phyloP scores from a whole-genome alignment of 2,113 vertebrate genomes.

The Condylura cristata region DNA sequence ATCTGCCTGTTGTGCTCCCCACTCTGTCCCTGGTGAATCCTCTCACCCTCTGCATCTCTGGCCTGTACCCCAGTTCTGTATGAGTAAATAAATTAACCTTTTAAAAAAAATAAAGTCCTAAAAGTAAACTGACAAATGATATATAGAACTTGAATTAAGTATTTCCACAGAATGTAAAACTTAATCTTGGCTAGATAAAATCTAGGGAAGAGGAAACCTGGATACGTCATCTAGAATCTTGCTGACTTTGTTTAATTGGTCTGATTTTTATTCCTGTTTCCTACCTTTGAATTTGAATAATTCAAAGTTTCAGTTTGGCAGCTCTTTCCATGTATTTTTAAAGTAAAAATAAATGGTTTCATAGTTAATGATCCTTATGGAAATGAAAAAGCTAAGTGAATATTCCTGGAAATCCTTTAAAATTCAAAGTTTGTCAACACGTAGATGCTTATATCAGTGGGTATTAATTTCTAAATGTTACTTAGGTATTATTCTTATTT shows the following conservation, averaged over 20 bases:
- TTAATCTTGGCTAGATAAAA: slow-evolving; percentile 16
- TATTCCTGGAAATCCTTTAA: slow-evolving; percentile 31
- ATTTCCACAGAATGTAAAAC: slow-evolving; percentile 41
- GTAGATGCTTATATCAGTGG: background rate
- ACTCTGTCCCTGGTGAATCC: too few species aligned
- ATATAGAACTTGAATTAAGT: slow-evolving; percentile 9
- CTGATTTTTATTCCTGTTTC: background rate
- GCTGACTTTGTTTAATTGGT: background rate
- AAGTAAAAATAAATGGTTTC: slow-evolving; percentile 22
- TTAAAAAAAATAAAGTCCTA: background rate
- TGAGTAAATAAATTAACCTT: too few species aligned
- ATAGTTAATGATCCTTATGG: background rate
- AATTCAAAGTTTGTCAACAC: background rate
- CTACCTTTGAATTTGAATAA: slow-evolving; percentile 32
- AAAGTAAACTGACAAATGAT: background rate
- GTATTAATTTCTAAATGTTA: slow-evolving; percentile 23
- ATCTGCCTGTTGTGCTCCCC: too few species aligned
- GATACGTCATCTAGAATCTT: background rate
- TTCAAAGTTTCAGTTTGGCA: background rate
- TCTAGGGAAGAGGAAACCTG: background rate
- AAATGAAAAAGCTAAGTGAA: slow-evolving; percentile 20
- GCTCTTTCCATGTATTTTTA: background rate
- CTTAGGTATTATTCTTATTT: background rate
- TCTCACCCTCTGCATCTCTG: too few species aligned
- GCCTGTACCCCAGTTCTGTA: too few species aligned